Evolutionary conservation across 2,888 invertebrate genomes (phyloP).

Genomic region (Diarsia dahlii): DNA sequence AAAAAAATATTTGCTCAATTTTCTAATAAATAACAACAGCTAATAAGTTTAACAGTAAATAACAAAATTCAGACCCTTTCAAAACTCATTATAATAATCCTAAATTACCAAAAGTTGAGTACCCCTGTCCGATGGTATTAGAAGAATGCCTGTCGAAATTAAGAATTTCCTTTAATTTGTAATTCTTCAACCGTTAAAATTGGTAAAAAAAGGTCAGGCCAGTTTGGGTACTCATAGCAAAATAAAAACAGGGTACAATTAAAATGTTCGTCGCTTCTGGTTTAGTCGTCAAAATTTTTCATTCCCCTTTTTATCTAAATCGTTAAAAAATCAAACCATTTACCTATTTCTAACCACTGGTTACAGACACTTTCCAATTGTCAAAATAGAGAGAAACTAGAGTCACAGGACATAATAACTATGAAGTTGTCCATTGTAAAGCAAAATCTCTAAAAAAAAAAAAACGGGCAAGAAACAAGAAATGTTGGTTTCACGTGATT

Average conservation of each 20-base stretch:
- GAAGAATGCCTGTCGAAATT: conserved; percentile 25
- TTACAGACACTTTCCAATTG: no score
- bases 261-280: conserved; percentile 2
- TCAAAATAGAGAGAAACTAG: no score
- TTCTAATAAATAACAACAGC: neutral
- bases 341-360: no score
- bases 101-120: conserved; percentile 19
- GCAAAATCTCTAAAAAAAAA: no score
- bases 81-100: conserved; percentile 8
- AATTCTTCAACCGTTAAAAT: conserved; percentile 45
- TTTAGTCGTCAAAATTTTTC: neutral
- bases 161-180: conserved; percentile 48
- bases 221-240: neutral
- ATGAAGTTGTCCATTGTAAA: no score
- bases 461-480: no score
- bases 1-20: neutral
- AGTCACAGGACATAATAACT: no score
- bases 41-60: neutral
- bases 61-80: neutral
- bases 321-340: no score
- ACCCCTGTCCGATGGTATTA: conserved; percentile 22
- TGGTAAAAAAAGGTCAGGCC: neutral
- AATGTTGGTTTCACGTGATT: no score
- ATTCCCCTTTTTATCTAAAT: neutral
- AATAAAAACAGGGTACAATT: neutral